Conservation (phyloP, 1,140 invertebrate genomes). For the Maniola jurtina region DNA sequence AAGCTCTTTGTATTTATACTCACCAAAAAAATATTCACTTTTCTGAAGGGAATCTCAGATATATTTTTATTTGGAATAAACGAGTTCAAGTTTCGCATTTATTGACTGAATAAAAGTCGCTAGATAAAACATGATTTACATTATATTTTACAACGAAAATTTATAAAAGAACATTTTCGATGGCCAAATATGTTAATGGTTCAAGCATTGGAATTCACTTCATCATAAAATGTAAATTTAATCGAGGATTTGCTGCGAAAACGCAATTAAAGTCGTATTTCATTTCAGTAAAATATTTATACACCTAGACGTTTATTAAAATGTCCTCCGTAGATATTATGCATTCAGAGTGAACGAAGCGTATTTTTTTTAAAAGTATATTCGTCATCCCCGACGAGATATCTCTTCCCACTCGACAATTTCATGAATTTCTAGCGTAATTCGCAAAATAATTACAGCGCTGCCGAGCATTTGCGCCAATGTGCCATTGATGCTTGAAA, state of each 20-base stretch:
- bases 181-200: too few relatives aligned
- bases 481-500: constrained; percentile 5
- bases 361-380: constrained; percentile 17
- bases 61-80: neutral
- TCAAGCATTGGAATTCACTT: too few relatives aligned
- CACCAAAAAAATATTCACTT: neutral
- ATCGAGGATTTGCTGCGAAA: too few relatives aligned
- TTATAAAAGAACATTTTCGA: too few relatives aligned
- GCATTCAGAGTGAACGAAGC: neutral
- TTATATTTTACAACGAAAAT: too few relatives aligned
- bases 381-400: constrained; percentile 4
- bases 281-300: too few relatives aligned
- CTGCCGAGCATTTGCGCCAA: neutral
- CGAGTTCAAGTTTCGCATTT: too few relatives aligned
- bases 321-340: neutral
- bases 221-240: too few relatives aligned
- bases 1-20: neutral
- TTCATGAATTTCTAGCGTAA: neutral
- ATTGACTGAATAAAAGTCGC: neutral
- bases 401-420: constrained; percentile 16
- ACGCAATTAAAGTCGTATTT: too few relatives aligned
- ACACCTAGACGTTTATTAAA: neutral
- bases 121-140: neutral
- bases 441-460: constrained; percentile 6
- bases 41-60: neutral